phyloP scores from a whole-genome alignment of 2,113 vertebrate genomes.

The Eulemur rufifrons region DNA sequence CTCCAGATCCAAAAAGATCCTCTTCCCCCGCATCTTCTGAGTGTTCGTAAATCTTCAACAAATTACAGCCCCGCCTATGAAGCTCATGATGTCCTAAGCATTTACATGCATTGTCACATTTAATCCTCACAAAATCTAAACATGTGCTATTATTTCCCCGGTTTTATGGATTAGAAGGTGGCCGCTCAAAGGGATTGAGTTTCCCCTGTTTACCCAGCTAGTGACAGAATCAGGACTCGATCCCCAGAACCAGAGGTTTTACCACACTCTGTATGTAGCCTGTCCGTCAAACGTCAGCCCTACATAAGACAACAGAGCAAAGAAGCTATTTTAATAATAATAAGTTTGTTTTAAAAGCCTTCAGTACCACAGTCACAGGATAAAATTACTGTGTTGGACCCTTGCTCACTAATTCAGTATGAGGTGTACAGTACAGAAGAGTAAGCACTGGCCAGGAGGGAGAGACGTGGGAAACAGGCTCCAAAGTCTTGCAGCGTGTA shows the following conservation, averaged over 20 bases:
- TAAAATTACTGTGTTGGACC: background rate
- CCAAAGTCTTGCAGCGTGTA: too few species aligned
- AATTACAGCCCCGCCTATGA: background rate
- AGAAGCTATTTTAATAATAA: background rate
- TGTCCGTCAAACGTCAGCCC: background rate
- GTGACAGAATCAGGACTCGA: background rate
- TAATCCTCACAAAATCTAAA: background rate
- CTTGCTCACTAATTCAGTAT: background rate
- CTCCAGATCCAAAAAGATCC: background rate
- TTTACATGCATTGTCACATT: background rate
- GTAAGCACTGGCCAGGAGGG: background rate
- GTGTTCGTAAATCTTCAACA: background rate
- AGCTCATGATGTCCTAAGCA: background rate
- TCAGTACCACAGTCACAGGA: background rate
- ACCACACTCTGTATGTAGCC: background rate
- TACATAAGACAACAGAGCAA: background rate
- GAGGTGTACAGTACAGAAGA: accelerated
- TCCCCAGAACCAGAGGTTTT: background rate
- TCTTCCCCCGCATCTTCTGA: background rate
- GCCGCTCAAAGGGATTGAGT: background rate
- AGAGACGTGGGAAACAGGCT: background rate
- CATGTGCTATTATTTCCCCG: background rate
- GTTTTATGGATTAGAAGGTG: background rate
- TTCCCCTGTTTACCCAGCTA: background rate
- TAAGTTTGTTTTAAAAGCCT: background rate